Evolutionary conservation across 2,888 invertebrate species (phyloP), one percentile per base, ranked within the genome.

Genomic region (Amblyteles armatorius): DNA sequence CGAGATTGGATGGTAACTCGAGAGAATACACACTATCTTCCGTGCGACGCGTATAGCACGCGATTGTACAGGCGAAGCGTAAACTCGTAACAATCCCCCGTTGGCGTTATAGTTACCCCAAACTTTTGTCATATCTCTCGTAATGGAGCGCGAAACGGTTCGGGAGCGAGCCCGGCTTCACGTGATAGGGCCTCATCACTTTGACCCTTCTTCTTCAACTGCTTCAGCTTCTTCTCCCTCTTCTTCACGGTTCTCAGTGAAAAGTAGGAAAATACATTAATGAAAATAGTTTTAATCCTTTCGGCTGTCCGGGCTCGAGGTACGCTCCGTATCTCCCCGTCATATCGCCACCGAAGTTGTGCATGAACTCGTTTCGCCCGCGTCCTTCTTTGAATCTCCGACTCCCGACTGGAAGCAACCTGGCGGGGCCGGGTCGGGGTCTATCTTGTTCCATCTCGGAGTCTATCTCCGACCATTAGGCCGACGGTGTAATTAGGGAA

Each of bases 71-170:
- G 60, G 44, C 22, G 26, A 29, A 74, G 74, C 72, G 90, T 88
- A 87, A 90, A 90, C 89, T 90, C 71, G 85, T 88, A 90, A 90
- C 89, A 90, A 89, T 60, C 29, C 88, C 88, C 86, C 69, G 73
- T 86, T 80, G 88, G 79, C 87, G 77, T 87, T 88, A 76, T 84
- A 87, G 83, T 89, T 87, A 52, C 68, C 44, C 83, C 76, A 79
- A 90, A 90, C 88, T 90, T 90, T 90, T 83, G 87, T 89, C 90
- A 89, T 90, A 90, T 90, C 87, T 87, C 72, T 57, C 36, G 67
- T 67, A 60, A 72, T 74, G 36, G 48, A 72, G 50, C 50, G 65
- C 36, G 65, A 52, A 50, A 36, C 33, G 33, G 19, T 13, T 22
- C 44, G 26, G 19, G 26, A 26, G 26, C 11, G 22, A 48, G 44